Base-by-base conservation (phyloP, 1,140 invertebrate species). In the Brachionus asplanchnoidis region DNA sequence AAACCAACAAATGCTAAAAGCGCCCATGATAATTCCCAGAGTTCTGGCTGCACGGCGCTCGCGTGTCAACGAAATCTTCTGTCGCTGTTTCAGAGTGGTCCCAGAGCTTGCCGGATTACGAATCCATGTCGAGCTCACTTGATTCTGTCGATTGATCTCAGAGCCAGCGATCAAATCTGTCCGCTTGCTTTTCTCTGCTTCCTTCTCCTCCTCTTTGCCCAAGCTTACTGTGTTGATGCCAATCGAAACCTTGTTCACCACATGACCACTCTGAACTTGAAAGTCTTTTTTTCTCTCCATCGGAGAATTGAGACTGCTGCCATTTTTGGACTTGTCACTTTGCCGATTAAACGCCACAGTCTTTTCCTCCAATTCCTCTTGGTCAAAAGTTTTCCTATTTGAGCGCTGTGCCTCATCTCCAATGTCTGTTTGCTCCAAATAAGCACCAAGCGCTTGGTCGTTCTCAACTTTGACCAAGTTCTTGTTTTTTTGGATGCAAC, bases 1-100 rank as follows among this genome's bases (percentile, higher is more conserved):
- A 86, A 99, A 91, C 97, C 98, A 99, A 88, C 96, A 98, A 46
- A 96, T 93, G 87, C 99, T 99, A 89, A 99, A 99, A 85, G 96
- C 96, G 80, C 96, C 96, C 95, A 99, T 98, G 85, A 99, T 99
- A 68, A 99, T 92, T 44, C 97, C 97, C 68, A 99, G 91, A 85
- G 99, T 97, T 4, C 99, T 91, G 0, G 97, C 99, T 0, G 97
- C 97, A 75, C 97, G 92, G 87, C 98, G 95, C 91, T 99, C 97
- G 88, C 98, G 96, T 85, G 98, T 97, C 85, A 97, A 92, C 0
- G 97, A 96, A 86, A 99, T 92, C 86, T 96, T 92, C 85, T 95
- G 92, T 90, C 97, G 97, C 88, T 98, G 96, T 94, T 89, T 84
- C 44, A 84, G 23, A n/a, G 65, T 75, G 0, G 65, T 84, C 2